phyloP scores from a whole-genome alignment of 2,113 vertebrate species.

The Eretmochelys imbricata region DNA sequence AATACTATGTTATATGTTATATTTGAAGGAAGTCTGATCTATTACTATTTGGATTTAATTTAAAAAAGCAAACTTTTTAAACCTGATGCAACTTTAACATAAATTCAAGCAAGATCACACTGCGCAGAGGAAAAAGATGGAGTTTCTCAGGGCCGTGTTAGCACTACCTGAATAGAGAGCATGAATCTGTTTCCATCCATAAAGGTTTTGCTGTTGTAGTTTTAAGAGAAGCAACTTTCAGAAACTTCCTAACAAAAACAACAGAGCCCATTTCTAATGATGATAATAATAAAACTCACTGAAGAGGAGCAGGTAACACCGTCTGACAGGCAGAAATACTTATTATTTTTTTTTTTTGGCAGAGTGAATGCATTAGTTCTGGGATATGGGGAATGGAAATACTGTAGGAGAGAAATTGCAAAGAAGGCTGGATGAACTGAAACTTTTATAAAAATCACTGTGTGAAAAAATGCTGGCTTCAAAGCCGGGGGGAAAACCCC shows the following conservation, averaged over 20 bases:
- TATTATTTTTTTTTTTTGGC: not conserved
- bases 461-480: not conserved
- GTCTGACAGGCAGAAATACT: not conserved
- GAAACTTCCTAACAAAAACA: not conserved
- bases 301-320: not conserved
- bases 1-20: not conserved
- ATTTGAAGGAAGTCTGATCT: not conserved
- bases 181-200: not conserved
- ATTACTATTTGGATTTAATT: not conserved
- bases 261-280: not conserved
- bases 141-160: fast-evolving
- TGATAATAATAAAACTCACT: not conserved
- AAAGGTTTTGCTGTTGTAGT: not conserved
- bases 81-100: not conserved
- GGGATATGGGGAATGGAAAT: not conserved
- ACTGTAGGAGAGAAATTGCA: not conserved
- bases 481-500: not conserved
- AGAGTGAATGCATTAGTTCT: not conserved
- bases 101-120: not conserved
- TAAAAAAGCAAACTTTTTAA: not conserved
- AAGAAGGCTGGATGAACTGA: not conserved
- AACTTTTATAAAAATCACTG: not conserved
- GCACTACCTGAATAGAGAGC: fast-evolving
- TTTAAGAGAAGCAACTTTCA: not conserved
- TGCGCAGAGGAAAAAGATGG: fast-evolving